Percentiles rank a stretch among this genome's conserved stretches.
phyloP scores from a whole-genome alignment of 2,113 vertebrate species.

The Prietella phreatophila region DNA sequence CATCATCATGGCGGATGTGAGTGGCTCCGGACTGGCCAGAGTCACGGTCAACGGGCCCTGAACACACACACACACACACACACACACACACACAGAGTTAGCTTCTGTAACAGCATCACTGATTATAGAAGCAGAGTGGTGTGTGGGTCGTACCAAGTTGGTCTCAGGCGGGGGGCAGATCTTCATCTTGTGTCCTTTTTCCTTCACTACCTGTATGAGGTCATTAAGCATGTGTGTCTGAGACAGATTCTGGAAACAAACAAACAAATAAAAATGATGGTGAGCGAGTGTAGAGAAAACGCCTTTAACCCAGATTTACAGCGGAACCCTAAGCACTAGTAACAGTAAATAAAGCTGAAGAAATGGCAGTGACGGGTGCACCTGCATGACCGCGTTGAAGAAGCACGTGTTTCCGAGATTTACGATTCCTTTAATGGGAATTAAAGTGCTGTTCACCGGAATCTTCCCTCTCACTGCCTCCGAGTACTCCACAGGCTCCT shows the following conservation, averaged over 20 bases:
- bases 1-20: conserved; percentile 94
- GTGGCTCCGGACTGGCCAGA: conserved; percentile 85
- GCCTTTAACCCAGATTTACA: conserved; percentile 55
- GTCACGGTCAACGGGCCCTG: conserved; percentile 84
- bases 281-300: conserved; percentile 56
- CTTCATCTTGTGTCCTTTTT: conserved; percentile 89
- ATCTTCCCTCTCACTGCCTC: conserved; percentile 78
- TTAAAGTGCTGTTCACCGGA: conserved; percentile 69
- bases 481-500: conserved; percentile 77
- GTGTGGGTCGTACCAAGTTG: conserved; percentile 75
- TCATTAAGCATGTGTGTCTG: conserved; percentile 93
- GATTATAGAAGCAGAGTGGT: background rate
- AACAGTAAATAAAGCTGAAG: background rate
- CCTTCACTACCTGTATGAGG: conserved; percentile 89
- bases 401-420: conserved; percentile 98
- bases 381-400: conserved; percentile 98
- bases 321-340: background rate
- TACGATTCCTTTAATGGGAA: conserved; percentile 92
- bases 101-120: background rate
- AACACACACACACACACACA: conserved; percentile 35
- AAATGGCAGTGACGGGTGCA: conserved; percentile 57
- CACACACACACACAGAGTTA: conserved; percentile 7
- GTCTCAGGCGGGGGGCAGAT: conserved; percentile 80
- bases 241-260: conserved; percentile 82
- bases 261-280: background rate